phyloP scores from a whole-genome alignment of 2,113 vertebrate species.

The Erpornis zantholeuca region DNA sequence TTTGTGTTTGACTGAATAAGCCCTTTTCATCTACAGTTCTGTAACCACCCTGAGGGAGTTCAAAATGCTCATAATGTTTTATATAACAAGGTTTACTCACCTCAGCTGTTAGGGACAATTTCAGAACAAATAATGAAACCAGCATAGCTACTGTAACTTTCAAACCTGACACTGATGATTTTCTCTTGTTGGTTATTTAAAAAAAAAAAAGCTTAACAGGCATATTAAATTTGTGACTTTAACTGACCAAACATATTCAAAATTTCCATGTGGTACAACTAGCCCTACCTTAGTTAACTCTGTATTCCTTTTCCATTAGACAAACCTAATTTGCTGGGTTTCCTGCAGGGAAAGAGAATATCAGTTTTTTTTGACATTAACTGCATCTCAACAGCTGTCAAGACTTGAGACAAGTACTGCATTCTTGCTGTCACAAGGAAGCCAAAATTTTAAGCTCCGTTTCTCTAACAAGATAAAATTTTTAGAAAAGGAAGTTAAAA shows the following conservation, averaged over 20 bases:
- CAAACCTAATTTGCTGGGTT: background rate
- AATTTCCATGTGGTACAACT: background rate
- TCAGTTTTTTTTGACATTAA: background rate
- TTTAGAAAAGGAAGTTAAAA: background rate
- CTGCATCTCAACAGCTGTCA: background rate
- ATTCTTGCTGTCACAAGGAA: background rate
- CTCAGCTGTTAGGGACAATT: background rate
- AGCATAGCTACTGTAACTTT: background rate
- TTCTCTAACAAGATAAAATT: background rate
- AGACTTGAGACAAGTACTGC: background rate
- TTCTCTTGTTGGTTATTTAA: background rate
- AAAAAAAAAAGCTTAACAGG: background rate
- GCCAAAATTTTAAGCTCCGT: background rate
- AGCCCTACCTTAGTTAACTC: background rate
- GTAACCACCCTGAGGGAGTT: background rate
- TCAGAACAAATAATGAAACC: slow-evolving; percentile 17
- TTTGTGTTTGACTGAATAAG: background rate
- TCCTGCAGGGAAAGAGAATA: background rate
- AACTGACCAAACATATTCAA: background rate
- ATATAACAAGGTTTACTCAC: background rate
- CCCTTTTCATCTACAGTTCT: background rate
- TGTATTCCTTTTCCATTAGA: background rate
- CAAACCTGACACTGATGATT: background rate
- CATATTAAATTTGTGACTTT: background rate
- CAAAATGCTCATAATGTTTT: slow-evolving; percentile 15